phyloP scores from a whole-genome alignment of 2,113 vertebrate genomes.

The Planiliza haematocheilus region DNA sequence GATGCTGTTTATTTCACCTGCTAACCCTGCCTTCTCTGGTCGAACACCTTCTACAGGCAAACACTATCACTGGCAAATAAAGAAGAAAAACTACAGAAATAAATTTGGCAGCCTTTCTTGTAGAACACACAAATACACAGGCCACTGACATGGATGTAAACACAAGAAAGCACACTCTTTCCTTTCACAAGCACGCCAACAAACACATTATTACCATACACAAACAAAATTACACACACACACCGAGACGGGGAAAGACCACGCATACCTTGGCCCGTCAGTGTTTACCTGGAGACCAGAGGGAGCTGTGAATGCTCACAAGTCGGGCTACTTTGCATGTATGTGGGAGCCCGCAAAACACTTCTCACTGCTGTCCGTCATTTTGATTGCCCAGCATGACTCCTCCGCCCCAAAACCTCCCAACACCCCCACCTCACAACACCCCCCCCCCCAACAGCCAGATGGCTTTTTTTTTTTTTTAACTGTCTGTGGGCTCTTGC shows the following conservation, averaged over 20 bases:
- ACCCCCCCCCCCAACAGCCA: constrained; percentile 81
- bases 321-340: constrained; percentile 95
- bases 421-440: constrained; percentile 55
- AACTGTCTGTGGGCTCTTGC: constrained; percentile 96
- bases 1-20: constrained; percentile 75
- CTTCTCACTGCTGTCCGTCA: constrained; percentile 96
- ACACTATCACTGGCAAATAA: constrained; percentile 24
- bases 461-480: constrained; percentile 90
- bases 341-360: constrained; percentile 97
- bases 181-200: constrained; percentile 61
- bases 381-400: constrained; percentile 94
- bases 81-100: constrained; percentile 60
- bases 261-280: constrained; percentile 78
- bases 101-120: constrained; percentile 58
- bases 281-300: constrained; percentile 91
- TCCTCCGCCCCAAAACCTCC: constrained; percentile 82
- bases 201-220: constrained; percentile 76
- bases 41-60: constrained; percentile 52
- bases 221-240: constrained; percentile 72
- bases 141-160: constrained; percentile 59
- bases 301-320: constrained; percentile 94
- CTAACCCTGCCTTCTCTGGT: constrained; percentile 63
- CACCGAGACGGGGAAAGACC: constrained; percentile 52
- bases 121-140: constrained; percentile 52
- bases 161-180: constrained; percentile 51